A percentile compares a stretch with the other conserved stretches of the same genome.
Evolutionary conservation across 2,797 vertebrate genomes (phyloP).

Genomic region (Helicolenus hilgendorfi): DNA sequence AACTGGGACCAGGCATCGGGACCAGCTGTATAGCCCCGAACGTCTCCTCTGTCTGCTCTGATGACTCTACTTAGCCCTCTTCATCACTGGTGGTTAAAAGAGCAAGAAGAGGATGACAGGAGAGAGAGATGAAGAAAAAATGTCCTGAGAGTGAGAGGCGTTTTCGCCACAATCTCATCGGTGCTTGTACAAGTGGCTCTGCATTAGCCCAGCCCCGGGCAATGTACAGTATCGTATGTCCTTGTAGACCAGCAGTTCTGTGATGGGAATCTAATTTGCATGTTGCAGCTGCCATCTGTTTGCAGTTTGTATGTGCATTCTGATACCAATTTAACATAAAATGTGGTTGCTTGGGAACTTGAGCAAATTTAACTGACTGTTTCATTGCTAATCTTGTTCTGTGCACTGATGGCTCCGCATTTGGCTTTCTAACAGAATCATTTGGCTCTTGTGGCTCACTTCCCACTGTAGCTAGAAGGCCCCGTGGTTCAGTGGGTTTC

Average conservation of each 20-base stretch:
- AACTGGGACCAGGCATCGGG: conserved; percentile 30
- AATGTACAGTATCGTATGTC: conserved; percentile 26
- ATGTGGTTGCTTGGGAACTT: conserved; percentile 40
- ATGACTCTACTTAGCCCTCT: conserved; percentile 22
- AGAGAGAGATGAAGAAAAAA: conserved; percentile 32
- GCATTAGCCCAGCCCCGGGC: neutral
- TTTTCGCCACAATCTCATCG: neutral
- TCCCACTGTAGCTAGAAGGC: neutral
- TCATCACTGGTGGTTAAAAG: conserved; percentile 54
- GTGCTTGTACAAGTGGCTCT: conserved; percentile 15
- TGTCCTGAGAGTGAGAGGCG: neutral
- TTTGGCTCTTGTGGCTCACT: conserved; percentile 26
- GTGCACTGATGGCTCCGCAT: conserved; percentile 29
- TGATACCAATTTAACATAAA: conserved; percentile 47
- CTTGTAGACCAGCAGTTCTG: conserved; percentile 43
- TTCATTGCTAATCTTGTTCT: conserved; percentile 57
- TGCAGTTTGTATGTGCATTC: conserved; percentile 37
- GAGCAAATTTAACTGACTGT: conserved; percentile 45
- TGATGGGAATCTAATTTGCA: conserved; percentile 49
- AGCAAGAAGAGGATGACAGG: conserved; percentile 29
- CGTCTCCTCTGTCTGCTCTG: conserved; percentile 35
- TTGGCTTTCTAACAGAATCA: conserved; percentile 34
- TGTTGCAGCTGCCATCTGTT: conserved; percentile 63
- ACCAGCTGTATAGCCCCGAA: conserved; percentile 32
- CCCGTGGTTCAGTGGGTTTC: neutral